Evolutionary conservation across 2,797 vertebrate species (phyloP).

Genomic region (Sebastes diaconus): DNA sequence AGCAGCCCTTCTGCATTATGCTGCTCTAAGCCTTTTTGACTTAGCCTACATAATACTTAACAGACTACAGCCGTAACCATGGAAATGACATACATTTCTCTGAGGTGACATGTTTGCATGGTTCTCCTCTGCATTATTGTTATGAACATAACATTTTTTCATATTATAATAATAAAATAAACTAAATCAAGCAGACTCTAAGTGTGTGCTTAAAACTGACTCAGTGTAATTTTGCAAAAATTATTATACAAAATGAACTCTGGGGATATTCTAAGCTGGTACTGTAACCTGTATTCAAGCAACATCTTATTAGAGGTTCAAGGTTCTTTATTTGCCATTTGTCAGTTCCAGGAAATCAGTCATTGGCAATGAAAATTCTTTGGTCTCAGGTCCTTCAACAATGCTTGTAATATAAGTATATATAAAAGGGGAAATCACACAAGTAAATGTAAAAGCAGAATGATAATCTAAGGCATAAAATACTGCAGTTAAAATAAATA

Average conservation of each 20-base stretch:
- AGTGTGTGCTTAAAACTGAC: background rate
- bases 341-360: no score
- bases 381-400: no score
- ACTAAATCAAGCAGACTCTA: background rate
- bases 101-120: constrained; percentile 48
- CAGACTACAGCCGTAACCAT: constrained; percentile 66
- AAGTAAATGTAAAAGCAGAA: no score
- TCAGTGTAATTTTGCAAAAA: background rate
- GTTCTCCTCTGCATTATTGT: constrained; percentile 16
- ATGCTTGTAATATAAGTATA: no score
- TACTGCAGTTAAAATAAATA: no score
- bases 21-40: constrained; percentile 65
- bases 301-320: background rate
- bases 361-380: no score
- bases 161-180: background rate
- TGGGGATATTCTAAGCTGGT: background rate
- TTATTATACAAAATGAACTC: background rate
- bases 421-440: no score
- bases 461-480: no score
- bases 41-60: constrained; percentile 68
- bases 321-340: no score
- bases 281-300: background rate
- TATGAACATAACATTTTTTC: constrained; percentile 6
- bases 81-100: constrained; percentile 75
- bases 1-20: constrained; percentile 37